phyloP scores from a whole-genome alignment of 2,888 invertebrate species.

The Panopea generosa region DNA sequence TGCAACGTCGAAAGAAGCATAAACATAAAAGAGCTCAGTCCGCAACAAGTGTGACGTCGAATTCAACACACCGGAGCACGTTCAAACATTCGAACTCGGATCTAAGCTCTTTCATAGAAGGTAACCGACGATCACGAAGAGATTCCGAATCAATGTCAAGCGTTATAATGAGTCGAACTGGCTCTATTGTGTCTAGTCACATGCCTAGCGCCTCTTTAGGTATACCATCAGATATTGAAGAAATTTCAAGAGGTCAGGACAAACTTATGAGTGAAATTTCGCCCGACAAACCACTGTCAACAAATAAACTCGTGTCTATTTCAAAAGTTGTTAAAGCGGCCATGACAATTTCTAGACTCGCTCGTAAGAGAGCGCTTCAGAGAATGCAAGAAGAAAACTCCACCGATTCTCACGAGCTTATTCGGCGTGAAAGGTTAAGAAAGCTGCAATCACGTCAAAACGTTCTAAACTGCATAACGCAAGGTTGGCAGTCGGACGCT shows the following conservation, averaged over 20 bases:
- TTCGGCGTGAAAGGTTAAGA: constrained; percentile 64
- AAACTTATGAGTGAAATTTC: constrained; percentile 54
- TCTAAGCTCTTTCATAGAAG: constrained; percentile 49
- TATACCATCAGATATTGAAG: constrained; percentile 57
- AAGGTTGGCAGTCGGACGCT: constrained; percentile 44
- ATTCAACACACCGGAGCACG: constrained; percentile 4
- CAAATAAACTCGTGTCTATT: constrained; percentile 61
- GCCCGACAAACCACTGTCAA: constrained; percentile 50
- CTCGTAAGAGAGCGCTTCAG: constrained; percentile 57
- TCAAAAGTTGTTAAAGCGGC: constrained; percentile 65
- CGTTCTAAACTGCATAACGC: constrained; percentile 61
- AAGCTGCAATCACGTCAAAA: constrained; percentile 61
- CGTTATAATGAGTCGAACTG: constrained; percentile 40
- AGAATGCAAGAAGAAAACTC: constrained; percentile 69
- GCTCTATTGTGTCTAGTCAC: constrained; percentile 51
- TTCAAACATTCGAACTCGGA: constrained; percentile 56
- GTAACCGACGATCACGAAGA: constrained; percentile 36
- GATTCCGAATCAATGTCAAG: constrained; percentile 53
- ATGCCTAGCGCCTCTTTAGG: constrained; percentile 47
- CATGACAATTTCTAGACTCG: constrained; percentile 66
- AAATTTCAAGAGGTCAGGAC: constrained; percentile 48
- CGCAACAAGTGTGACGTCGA: background rate
- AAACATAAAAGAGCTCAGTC: constrained; percentile 13
- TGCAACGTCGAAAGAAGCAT: too few relatives aligned
- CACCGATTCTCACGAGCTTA: constrained; percentile 62